Evolutionary conservation across 2,797 vertebrate genomes (phyloP), one percentile per base, ranked within the genome.

Genomic region (Emydoidea blandingii): DNA sequence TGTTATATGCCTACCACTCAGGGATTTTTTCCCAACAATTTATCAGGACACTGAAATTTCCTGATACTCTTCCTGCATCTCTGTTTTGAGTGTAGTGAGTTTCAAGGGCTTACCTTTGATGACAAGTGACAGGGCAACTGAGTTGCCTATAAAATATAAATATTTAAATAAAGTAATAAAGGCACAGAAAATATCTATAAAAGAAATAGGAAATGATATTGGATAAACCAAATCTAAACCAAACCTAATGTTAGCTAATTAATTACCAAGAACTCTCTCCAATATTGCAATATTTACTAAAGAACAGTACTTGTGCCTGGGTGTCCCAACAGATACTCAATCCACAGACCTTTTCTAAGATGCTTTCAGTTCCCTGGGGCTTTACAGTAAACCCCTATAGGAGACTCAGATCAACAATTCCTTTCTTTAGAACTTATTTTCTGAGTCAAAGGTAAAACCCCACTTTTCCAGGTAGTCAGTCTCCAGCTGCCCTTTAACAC

Each of bases 211-310:
- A 91, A 86, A 91, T 41, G 14, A 29, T 15, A 96, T 5, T 12
- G 95, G 65, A 59, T 49, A 19, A 5, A 79, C 68, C 89, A 85
- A 95, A 37, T 25, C 19, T 79, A 19, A 50, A 50, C 50, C 19
- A 87, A 95, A 87, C 92, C 93, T 91, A 76, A 37, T 95, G 95
- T 91, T 80, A 54, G 76, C 78, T 90, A 90, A 85, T 65, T 89
- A 92, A 87, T 85, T 87, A 34, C 72, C 87, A 92, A 86, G 81
- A 12, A 86, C 57, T 87, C 6, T 94, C n/a, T 18, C 53, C 62
- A 12, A 76, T 62, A 65, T 41, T 57, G 11, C 47, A 87, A 23
- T 72, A 79, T 90, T 85, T 88, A 12, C 68, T 83, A 34, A 78
- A 85, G 56, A 72, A 76, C 82, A 89, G 50, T 83, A 72, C 57